Evolutionary conservation across 2,888 invertebrate genomes (phyloP), one percentile per base, ranked within the genome.

Genomic region (Drosophila phalerata): DNA sequence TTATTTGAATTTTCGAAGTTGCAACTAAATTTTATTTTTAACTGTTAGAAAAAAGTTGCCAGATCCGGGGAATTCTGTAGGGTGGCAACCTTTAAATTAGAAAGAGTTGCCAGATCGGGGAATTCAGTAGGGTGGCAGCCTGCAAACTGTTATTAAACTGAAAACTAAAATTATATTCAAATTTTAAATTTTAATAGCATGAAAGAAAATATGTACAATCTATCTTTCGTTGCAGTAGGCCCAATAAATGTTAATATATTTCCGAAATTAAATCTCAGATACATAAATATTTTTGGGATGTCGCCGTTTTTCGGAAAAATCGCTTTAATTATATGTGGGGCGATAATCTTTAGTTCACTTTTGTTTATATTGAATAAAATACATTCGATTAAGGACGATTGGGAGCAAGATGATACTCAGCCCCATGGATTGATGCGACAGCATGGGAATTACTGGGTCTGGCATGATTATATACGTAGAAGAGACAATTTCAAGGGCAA

Each of bases 361-460:
- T 2, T 47, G 11, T 0, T 62, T 0, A 25, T 69, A 15, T 13
- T 66, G 3, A 8, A 30, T 9, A 45, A 42, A 3, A 43, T 65
- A 3, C 19, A 42, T 9, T 11, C 13, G 0, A 42, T 48, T 9
- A 28, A 19, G 8, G 51, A 40, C 3, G 15, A 30, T 0, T 22
- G 15, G 28, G n/a, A 43, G 4, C 2, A 10, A 3, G 25, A 13
- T 9, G 8, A 37, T 10, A 2, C 0, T 0, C 37, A 32, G 9
- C 17, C n/a, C 0, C n/a, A 47, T 2, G 74, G 72, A 0, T n/a
- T 52, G 8, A 37, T 77, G 37, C 68, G 70, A 0, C 80, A 80
- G 17, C 66, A 74, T 57, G 74, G 74, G 1, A 61, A 74, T 2
- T 77, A 67, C 17, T 74, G 68, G 68, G 72, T 80, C 2, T 80